A percentile compares a stretch with the other conserved stretches of the same genome.
Evolutionary conservation across 2,888 invertebrate genomes (phyloP).

Genomic region (Bellardia pandia): DNA sequence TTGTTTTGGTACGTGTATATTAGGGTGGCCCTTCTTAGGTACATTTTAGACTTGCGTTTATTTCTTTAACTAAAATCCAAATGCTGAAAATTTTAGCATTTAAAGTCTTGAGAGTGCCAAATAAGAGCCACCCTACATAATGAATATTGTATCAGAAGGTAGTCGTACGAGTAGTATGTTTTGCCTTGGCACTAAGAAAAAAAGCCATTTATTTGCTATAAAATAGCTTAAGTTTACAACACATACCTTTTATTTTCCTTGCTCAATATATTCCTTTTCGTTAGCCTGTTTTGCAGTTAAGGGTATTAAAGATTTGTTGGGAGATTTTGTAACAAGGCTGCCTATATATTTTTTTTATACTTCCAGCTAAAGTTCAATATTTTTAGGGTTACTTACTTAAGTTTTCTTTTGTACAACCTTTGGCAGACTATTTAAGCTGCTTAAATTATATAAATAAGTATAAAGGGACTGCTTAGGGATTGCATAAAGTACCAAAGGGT

Average conservation of each 20-base stretch:
- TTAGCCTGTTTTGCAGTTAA: background rate
- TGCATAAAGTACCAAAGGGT: constrained; percentile 8
- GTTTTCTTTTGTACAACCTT: background rate
- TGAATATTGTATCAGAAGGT: background rate
- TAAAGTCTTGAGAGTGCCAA: too few relatives aligned
- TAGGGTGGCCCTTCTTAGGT: background rate
- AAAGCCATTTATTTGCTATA: background rate
- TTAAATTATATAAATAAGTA: constrained; percentile 13
- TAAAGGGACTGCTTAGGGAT: background rate
- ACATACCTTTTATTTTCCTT: background rate
- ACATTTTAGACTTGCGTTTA: too few relatives aligned
- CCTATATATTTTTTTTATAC: background rate
- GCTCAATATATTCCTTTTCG: background rate
- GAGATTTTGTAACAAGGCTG: background rate
- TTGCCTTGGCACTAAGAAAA: background rate
- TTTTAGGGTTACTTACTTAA: background rate
- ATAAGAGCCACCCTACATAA: too few relatives aligned
- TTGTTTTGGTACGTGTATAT: background rate
- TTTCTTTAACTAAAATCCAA: too few relatives aligned
- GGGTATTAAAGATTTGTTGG: constrained; percentile 3
- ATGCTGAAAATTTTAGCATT: too few relatives aligned
- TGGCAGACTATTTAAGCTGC: background rate
- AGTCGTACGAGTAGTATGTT: background rate
- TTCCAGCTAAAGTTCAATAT: background rate
- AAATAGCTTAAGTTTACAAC: constrained; percentile 2